Base-by-base conservation (phyloP, 2,797 vertebrate genomes). In the Erithacus rubecula region DNA sequence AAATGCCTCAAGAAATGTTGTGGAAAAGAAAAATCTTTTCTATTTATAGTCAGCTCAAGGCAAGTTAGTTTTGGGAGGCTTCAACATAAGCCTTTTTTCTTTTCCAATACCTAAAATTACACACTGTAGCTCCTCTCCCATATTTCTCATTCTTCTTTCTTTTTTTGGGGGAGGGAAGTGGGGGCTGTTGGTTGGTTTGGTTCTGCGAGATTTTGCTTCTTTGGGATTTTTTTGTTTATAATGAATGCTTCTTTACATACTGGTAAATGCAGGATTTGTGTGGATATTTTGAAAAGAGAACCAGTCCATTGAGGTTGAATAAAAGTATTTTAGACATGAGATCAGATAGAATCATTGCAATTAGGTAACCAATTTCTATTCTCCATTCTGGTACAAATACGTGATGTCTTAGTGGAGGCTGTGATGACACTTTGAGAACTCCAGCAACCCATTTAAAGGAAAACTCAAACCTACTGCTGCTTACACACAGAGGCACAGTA, bases 11-110 rank as follows among this genome's bases (percentile, higher is more conserved):
- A 90, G 39, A 92, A 94, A 92, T 76, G 30, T 15, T 88, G 53
- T 75, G 69, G 70, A 94, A 89, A 93, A 97, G 90, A 69, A 68
- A 95, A 94, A 87, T 5, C 1, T 72, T 30, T 34, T 64, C 52
- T 91, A 29, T 90, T 93, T 92, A 87, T 46, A 85, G 39, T 15
- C 44, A 83, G 59, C 55, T 95, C 36, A 91, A 82, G 68, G 84
- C 60, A 89, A 95, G 79, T 68, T 83, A 43, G 15, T 70, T 91
- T 91, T 47, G 23, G n/a, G 27, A 83, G 11, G 87, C 39, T 79
- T 87, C 14, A 3, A 78, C 34, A 69, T 13, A 27, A 81, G 49
- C 41, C 5, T 55, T 53, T 88, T 85, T 91, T 76, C 15, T 86
- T 91, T 65, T 79, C 26, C 46, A 44, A 34, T 53, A 22, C 39